Evolutionary conservation across 2,113 vertebrate genomes (phyloP), one percentile per base, ranked within the genome.

Genomic region (Heterocephalus glaber): DNA sequence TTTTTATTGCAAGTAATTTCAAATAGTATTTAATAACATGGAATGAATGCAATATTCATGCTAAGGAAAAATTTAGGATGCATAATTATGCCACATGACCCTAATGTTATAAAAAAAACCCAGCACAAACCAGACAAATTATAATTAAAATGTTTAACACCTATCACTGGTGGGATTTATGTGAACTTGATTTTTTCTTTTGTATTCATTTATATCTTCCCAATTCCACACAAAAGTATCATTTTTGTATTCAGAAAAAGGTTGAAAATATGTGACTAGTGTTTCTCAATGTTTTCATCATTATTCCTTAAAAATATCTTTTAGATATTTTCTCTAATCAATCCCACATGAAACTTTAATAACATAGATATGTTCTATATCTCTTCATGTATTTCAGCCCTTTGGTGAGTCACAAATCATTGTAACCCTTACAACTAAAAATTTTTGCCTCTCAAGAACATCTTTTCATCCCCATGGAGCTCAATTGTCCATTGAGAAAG

Each of bases 1-100:
- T 52, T 26, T 44, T 84, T 82, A 80, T 61, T 83, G 41, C 33
- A 91, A 94, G n/a, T 84, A 30, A 10, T 66, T 92, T 93, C n/a
- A 76, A 74, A 56, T 61, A 60, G 35, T 61, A 47, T 61, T 92
- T 86, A 93, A 89, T 80, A 80, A 7, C 68, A 90, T 6, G 6
- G 11, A 97, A 68, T 87, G 26, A 70, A 86, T 84, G 24, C 13
- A 94, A 26, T 19, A 56, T 47, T 70, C 82, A 56, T 54, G 58
- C n/a, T 70, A 54, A 77, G 49, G 14, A 65, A 65, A 74, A 61
- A 47, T 72, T 28, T 28, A 88, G 1, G 41, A 70, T 72, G 63
- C 24, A 9, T 58, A 84, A 87, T 85, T 80, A 47, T 90, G 58
- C 20, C 44, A 70, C 19, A 28, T 79, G 22, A 87, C 2, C n/a